phyloP scores from a whole-genome alignment of 2,888 invertebrate species.

The Dasypogon diadema region DNA sequence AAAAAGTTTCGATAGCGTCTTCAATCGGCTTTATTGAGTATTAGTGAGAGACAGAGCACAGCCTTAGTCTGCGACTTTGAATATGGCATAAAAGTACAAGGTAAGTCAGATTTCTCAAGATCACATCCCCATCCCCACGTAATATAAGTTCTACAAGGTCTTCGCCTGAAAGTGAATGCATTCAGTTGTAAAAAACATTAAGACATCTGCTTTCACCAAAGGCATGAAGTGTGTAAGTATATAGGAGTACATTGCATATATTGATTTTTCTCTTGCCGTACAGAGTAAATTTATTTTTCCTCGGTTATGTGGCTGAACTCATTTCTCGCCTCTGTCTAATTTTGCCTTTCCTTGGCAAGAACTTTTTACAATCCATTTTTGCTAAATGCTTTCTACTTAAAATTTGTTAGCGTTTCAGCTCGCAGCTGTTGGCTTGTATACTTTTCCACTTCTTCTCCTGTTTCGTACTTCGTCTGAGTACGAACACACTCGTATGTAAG shows the following conservation, averaged over 20 bases:
- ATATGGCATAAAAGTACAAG: constrained; percentile 21
- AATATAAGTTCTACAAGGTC: constrained; percentile 18
- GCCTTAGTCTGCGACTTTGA: constrained; percentile 31
- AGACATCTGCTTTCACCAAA: not conserved
- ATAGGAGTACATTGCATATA: not conserved
- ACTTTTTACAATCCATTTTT: constrained; percentile 29
- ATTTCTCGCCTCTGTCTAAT: constrained; percentile 43
- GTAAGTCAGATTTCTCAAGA: not conserved
- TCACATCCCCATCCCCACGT: not conserved
- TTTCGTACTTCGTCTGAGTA: not conserved
- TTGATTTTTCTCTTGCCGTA: constrained; percentile 27
- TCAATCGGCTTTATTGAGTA: constrained; percentile 31
- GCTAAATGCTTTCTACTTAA: constrained; percentile 31
- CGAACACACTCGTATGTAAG: too few relatives aligned
- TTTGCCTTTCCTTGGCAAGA: constrained; percentile 37
- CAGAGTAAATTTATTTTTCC: constrained; percentile 31
- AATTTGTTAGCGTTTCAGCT: not conserved
- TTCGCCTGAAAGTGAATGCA: constrained; percentile 34
- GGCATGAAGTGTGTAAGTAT: not conserved
- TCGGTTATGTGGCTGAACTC: constrained; percentile 44
- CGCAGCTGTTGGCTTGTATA: not conserved
- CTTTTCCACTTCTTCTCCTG: constrained; percentile 6
- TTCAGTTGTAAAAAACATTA: constrained; percentile 28
- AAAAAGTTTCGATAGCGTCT: constrained; percentile 26
- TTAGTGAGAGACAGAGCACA: not conserved